Percentiles rank a stretch among this genome's conserved stretches.
These are phyloP conservation scores for Bradypodion ventrale DNA, from an alignment of 2,797 vertebrate genomes.

Conservation along the genomic window DNA sequence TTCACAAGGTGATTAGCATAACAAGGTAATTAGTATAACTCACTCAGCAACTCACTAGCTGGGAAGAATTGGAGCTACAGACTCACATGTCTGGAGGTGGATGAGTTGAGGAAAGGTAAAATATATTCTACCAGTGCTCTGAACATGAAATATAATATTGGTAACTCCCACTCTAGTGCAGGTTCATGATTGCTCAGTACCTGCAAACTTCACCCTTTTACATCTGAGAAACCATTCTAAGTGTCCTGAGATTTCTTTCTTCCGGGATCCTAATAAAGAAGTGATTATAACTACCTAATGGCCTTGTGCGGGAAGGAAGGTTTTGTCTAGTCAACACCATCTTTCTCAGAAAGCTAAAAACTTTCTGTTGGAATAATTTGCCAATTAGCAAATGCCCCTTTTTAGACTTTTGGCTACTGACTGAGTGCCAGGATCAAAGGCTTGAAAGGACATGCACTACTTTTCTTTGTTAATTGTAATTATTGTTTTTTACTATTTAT, in stretches of 20 bases:
- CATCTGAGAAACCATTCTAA: neutral
- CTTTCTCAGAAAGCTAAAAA: neutral
- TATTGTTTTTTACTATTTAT: too few species aligned
- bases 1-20: too few species aligned
- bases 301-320: neutral
- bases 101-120: neutral
- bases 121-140: neutral
- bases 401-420: too few species aligned
- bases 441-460: too few species aligned
- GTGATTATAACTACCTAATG: neutral
- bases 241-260: neutral
- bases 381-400: neutral
- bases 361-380: neutral
- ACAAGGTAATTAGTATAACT: too few species aligned
- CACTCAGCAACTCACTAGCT: too few species aligned
- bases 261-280: neutral
- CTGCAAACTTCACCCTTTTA: neutral
- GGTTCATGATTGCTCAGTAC: too few species aligned
- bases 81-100: too few species aligned
- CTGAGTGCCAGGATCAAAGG: too few species aligned
- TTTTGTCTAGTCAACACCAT: neutral
- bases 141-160: neutral
- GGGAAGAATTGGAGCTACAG: too few species aligned
- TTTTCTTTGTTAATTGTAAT: too few species aligned
- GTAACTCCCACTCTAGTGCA: neutral